A percentile compares a stretch with the other conserved stretches of the same genome.
phyloP scores from a whole-genome alignment of 2,888 invertebrate genomes.

The Cryptosula pallasiana region DNA sequence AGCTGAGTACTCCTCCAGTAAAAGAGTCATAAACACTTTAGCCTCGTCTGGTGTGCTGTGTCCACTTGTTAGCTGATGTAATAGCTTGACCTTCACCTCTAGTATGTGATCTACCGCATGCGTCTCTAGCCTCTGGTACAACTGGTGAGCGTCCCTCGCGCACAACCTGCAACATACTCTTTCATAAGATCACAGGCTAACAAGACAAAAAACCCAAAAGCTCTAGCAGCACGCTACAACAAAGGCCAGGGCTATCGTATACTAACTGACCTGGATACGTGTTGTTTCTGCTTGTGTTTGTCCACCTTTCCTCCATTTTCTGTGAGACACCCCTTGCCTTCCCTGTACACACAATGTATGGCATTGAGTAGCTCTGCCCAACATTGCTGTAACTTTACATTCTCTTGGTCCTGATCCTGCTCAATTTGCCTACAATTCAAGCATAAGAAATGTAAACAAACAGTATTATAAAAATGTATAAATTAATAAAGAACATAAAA shows the following conservation, averaged over 20 bases:
- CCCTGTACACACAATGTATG: conserved; percentile 54
- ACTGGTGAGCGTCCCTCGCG: conserved; percentile 61
- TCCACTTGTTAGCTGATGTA: conserved; percentile 57
- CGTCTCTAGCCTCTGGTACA: conserved; percentile 63
- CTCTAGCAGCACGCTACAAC: no score
- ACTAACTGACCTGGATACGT: conserved; percentile 13
- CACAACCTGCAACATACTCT: conserved; percentile 42
- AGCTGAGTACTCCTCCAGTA: conserved; percentile 63
- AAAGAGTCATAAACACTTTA: conserved; percentile 58
- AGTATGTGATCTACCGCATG: conserved; percentile 64
- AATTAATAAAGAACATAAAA: no score
- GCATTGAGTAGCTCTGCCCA: conserved; percentile 57
- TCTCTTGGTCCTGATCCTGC: conserved; percentile 53
- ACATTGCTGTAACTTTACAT: conserved; percentile 54
- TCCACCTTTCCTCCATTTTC: conserved; percentile 7
- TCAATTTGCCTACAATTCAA: conserved; percentile 41
- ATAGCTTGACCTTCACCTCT: conserved; percentile 61
- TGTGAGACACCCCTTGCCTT: conserved; percentile 34
- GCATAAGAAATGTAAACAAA: no score
- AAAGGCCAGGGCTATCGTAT: no score
- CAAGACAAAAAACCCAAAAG: no score
- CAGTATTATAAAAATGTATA: no score
- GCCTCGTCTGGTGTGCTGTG: conserved; percentile 58
- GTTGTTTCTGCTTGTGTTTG: background rate
- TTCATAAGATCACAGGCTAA: no score